These are phyloP conservation scores for Sinocyclocheilus anshuiensis DNA, from an alignment of 2,113 vertebrate genomes.

Conservation along the genomic window DNA sequence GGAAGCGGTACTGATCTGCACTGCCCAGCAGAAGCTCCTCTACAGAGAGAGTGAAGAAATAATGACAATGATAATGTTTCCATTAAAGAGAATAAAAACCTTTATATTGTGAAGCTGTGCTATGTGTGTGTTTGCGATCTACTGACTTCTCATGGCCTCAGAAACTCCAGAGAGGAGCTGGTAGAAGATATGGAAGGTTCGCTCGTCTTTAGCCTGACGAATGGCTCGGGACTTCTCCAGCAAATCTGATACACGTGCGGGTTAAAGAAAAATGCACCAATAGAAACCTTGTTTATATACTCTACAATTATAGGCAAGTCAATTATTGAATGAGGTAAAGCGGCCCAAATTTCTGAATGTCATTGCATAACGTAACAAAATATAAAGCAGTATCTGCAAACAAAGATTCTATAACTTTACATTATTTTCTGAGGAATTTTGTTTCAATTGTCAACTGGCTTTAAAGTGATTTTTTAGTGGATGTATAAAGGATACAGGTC, in stretches of 20 bases:
- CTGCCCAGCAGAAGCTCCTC: slow-evolving; percentile 83
- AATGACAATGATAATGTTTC: background rate
- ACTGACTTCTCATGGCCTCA: slow-evolving; percentile 78
- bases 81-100: background rate
- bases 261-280: slow-evolving; percentile 66
- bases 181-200: slow-evolving; percentile 91
- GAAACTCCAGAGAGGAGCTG: slow-evolving; percentile 84
- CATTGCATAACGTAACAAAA: background rate
- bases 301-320: background rate
- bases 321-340: background rate
- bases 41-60: slow-evolving; percentile 50
- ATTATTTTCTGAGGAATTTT: background rate
- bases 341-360: background rate
- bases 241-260: slow-evolving; percentile 74
- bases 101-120: background rate
- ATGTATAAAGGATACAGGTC: slow-evolving; percentile 79
- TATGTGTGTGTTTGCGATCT: background rate
- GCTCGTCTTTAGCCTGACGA: slow-evolving; percentile 88
- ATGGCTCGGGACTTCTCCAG: slow-evolving; percentile 90
- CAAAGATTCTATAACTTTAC: background rate
- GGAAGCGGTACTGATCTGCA: slow-evolving; percentile 83
- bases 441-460: background rate
- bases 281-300: background rate
- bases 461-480: background rate
- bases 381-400: background rate